A percentile compares a stretch with the other conserved stretches of the same genome.
Conservation (phyloP, 2,888 invertebrate species). For the Drosophila glabriapex region DNA sequence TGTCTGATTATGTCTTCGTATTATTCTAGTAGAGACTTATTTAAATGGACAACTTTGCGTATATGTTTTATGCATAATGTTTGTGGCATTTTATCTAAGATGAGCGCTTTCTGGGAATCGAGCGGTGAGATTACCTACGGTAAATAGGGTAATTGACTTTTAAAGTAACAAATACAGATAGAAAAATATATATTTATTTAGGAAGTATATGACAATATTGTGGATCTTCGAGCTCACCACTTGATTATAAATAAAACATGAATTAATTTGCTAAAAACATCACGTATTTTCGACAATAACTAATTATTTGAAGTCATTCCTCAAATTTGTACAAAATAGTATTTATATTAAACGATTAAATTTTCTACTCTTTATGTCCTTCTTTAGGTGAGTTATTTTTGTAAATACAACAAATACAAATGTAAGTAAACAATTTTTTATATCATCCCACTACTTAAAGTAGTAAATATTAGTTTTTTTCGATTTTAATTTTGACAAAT, state of each 20-base stretch:
- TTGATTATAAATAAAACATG: not conserved
- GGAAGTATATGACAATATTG: not conserved
- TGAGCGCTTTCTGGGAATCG: conserved; percentile 51
- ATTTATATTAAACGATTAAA: not conserved
- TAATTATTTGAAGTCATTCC: not conserved
- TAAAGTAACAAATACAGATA: not conserved
- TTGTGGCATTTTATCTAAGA: conserved; percentile 69
- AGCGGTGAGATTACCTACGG: not conserved
- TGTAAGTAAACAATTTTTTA: not conserved
- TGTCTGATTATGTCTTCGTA: conserved; percentile 25
- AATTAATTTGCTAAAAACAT: too few species aligned
- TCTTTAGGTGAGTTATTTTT: not conserved
- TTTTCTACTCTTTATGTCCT: not conserved
- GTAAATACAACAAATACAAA: too few species aligned
- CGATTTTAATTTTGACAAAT: conserved; percentile 22
- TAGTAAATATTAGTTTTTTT: conserved; percentile 8
- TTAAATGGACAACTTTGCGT: conserved; percentile 17
- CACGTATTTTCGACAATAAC: not conserved
- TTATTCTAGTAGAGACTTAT: conserved; percentile 3
- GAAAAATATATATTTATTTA: not conserved
- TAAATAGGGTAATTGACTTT: conserved; percentile 1
- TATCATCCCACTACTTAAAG: not conserved
- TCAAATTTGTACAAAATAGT: not conserved
- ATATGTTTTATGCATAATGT: conserved; percentile 75
- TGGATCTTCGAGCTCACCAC: not conserved